Conservation (phyloP, 1,140 invertebrate species). For the Eubasilissa regina region DNA sequence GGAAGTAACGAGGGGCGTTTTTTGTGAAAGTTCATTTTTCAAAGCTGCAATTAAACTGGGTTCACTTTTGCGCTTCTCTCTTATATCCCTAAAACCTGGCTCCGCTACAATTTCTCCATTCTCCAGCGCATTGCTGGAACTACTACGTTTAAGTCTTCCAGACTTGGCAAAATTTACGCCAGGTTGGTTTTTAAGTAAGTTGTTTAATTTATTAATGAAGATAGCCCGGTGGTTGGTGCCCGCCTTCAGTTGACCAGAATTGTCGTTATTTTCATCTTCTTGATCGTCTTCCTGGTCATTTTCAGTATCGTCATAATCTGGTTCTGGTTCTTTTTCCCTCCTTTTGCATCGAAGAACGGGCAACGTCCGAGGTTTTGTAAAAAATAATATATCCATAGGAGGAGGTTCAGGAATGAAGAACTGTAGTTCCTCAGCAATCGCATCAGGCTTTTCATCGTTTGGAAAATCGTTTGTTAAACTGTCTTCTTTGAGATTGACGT, state of each 20-base stretch:
- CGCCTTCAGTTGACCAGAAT: constrained; percentile 10
- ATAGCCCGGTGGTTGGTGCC: constrained; percentile 9
- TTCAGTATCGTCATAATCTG: constrained; percentile 26
- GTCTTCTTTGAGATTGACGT: constrained; percentile 29
- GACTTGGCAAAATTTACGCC: neutral
- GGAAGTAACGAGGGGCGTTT: neutral
- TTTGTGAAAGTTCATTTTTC: constrained; percentile 13
- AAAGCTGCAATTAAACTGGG: constrained; percentile 28
- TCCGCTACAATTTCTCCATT: neutral
- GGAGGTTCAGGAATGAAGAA: constrained; percentile 52
- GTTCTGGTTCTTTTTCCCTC: constrained; percentile 13
- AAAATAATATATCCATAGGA: constrained; percentile 51
- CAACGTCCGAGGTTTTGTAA: neutral
- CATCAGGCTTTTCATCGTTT: neutral
- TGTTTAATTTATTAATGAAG: constrained; percentile 44
- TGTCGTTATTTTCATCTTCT: neutral
- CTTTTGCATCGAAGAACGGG: neutral
- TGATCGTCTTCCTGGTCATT: neutral
- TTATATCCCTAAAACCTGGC: neutral
- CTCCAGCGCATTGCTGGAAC: constrained; percentile 16
- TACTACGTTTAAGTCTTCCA: constrained; percentile 18
- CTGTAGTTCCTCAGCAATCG: constrained; percentile 6
- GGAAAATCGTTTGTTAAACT: constrained; percentile 31
- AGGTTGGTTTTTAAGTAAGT: constrained; percentile 30
- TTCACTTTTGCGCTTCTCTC: constrained; percentile 34